Base-by-base conservation (phyloP, 2,797 vertebrate species). In the Oophaga sylvatica region DNA sequence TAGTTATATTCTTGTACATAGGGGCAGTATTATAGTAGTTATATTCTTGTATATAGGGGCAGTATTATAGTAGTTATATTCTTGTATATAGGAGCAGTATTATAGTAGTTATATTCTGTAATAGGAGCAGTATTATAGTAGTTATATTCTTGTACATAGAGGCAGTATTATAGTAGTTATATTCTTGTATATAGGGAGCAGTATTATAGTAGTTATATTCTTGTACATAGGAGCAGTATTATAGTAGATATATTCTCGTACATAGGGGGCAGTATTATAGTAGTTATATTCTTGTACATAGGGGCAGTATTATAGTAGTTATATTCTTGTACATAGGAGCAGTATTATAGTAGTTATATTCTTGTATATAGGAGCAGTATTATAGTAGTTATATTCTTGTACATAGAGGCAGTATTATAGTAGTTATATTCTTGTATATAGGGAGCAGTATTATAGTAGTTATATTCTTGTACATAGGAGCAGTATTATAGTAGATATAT, bases 191-290 rank as follows among this genome's bases (percentile, higher is more conserved):
- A n/a, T n/a, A 26, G n/a, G n/a, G n/a, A n/a, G n/a, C n/a, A 65
- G 63, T 65, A 65, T 65, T 65, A 65, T 65, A 65, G 63, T 13
- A 65, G 63, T 65, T 65, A 26, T 65, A 65, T 65, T 26, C 63
- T 65, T 65, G 63, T 26, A 65, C n/a, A n/a, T n/a, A 26, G n/a
- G n/a, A n/a, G n/a, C n/a, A 65, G 63, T 65, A 65, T 65, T 65
- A 65, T 65, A 65, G 63, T 13, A 65, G 63, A 26, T 65, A 26
- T 65, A 65, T 65, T 26, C 63, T 65, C 26, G 63, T 26, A 65
- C n/a, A n/a, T n/a, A 26, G n/a, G n/a, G n/a, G n/a, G n/a, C n/a
- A 65, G 63, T 65, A 65, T 65, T 65, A 65, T 65, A 65, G 63
- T 13, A 65, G 63, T 65, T 65, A 26, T 65, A 65, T 65, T 26